Base-by-base conservation (phyloP, 2,113 vertebrate genomes). In the Salminus brasiliensis region DNA sequence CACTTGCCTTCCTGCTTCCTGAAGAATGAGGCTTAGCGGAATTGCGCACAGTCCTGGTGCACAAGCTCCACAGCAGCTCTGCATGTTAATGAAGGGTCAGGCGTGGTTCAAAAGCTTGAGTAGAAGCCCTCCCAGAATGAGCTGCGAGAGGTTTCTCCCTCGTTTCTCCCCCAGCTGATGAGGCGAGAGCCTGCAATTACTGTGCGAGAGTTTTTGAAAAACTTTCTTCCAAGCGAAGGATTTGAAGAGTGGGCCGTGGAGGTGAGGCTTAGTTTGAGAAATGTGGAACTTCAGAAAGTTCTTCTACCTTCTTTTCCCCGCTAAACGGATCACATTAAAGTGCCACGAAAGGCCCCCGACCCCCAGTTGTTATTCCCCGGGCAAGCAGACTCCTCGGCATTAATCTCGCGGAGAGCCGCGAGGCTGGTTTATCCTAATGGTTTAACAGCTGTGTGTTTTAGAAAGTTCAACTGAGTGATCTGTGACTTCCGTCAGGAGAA, bases 51-150 rank as follows among this genome's bases (percentile, higher is more conserved):
- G 23, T 55, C 23, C 25, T 25, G 9, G 49, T 21, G 23, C 10
- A 5, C 3, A 5, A 57, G 45, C 32, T 13, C 60, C 60, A 11
- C 13, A 62, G 47, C 70, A 55, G 66, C 59, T 25, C 1, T n/a
- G 55, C 32, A 2, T 65, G 41, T 72, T 21, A 67, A 29, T 29
- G 23, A 79, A 79, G 71, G 77, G 77, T 79, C 57, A 73, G 34
- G 34, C n/a, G 45, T 27, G 34, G 77, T 36, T 65, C 57, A 66
- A 29, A 18, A 69, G 5, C 36, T 53, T 1, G 21, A 29, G 32
- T 49, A 5, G 43, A 45, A 15, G 1, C 16, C n/a, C n/a, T n/a
- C n/a, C n/a, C n/a, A n/a, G n/a, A 10, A 3, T 1, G 43, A 21
- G 15, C 47, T 21, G 18, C 16, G 43, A 45, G 12, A 45, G 43